Evolutionary conservation across 2,888 invertebrate genomes (phyloP), one percentile per base, ranked within the genome.

Genomic region (Iselma pallidipennis): DNA sequence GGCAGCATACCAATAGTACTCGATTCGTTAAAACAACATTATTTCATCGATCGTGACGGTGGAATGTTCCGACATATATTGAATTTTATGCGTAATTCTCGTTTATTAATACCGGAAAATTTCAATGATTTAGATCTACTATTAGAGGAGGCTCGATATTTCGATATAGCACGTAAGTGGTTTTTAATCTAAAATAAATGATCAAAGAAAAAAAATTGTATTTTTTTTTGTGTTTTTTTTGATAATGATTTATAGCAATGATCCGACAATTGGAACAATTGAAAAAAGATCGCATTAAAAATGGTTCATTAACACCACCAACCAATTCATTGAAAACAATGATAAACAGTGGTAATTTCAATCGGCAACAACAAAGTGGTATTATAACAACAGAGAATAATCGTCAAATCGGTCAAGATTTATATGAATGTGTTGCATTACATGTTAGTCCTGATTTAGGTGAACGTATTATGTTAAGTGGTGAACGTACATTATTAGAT

Each of bases 11-110:
- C 98, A 3, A 96, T 98, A 71, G 96, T 98, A 14, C 83, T 98
- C 81, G 98, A 98, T 81, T 95, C 94, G 4, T 83, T 98, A 71
- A 98, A 98, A 82, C 98, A 98, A 79, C 97, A 99, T 81, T 98
- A 98, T 82, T 99, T 98, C 84, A 96, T 99, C 75, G 98, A 99
- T 84, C 88, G 98, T 52, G 98, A 99, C 80, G 98, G 98, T 2
- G 94, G 92, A 70, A 95, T 97, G 92, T 99, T 99, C 84, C 89
- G 98, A 21, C 96, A 98, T 81, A 95, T 99, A 76, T 87, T 99
- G 66, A 98, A 98, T 84, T 99, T 94, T 82, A 89, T 99, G 87
- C 88, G 98, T 75, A 94, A 96, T 81, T 92, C 94, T 63, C 89
- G 91, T 74, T 87, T 97, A 56, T 84, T 95, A 65, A 88, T 98